Evolutionary conservation across 2,113 vertebrate genomes (phyloP).

Genomic region (Pygoscelis antarcticus): DNA sequence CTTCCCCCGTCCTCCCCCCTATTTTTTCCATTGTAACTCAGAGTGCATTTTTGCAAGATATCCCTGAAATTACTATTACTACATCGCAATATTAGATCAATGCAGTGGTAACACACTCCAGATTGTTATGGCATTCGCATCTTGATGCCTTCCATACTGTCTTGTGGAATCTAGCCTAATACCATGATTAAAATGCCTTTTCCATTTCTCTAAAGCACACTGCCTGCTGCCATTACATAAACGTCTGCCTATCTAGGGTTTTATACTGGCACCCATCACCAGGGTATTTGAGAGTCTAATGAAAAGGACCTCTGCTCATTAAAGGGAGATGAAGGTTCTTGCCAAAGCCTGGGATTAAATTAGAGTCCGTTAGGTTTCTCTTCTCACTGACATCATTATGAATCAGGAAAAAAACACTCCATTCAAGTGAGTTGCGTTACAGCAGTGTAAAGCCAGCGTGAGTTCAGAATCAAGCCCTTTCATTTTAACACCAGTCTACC

Average conservation of each 20-base stretch:
- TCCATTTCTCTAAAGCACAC: conserved; percentile 33
- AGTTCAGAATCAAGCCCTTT: not conserved
- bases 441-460: not conserved
- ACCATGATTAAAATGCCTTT: conserved; percentile 64
- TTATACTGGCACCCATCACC: not conserved
- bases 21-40: conserved; percentile 27
- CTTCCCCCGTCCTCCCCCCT: not conserved
- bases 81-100: conserved; percentile 55
- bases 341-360: conserved; percentile 48
- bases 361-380: not conserved
- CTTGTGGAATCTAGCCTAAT: conserved; percentile 61
- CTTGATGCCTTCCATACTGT: conserved; percentile 69
- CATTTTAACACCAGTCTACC: not conserved
- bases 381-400: conserved; percentile 11
- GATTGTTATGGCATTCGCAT: conserved; percentile 59
- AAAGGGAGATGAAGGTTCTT: conserved; percentile 18
- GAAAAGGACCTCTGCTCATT: conserved; percentile 39
- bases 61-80: conserved; percentile 65
- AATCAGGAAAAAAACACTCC: not conserved
- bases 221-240: conserved; percentile 56
- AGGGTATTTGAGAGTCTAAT: not conserved
- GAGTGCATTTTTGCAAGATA: conserved; percentile 57
- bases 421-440: not conserved
- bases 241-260: conserved; percentile 46
- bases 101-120: conserved; percentile 62